phyloP scores from a whole-genome alignment of 2,888 invertebrate species.

The Branchellion lobata region DNA sequence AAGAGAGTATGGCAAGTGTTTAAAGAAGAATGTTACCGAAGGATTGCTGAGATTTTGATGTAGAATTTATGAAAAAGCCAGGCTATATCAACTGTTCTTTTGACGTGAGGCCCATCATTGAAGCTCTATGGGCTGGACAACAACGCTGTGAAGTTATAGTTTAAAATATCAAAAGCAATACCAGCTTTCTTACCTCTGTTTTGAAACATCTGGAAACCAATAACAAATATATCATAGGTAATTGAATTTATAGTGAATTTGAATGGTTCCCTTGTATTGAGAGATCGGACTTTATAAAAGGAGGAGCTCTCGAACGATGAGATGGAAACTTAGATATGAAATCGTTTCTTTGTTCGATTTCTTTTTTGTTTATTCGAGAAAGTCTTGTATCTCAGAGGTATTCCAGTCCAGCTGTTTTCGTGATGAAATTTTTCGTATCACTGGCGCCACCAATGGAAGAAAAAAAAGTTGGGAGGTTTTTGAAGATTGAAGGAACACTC shows the following conservation, averaged over 20 bases:
- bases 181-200: not conserved
- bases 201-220: not conserved
- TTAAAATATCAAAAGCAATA: not conserved
- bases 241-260: too few relatives aligned
- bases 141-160: not conserved
- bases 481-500: not conserved
- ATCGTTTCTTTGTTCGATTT: too few relatives aligned
- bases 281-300: too few relatives aligned
- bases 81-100: not conserved
- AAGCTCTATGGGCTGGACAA: not conserved
- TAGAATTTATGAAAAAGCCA: not conserved
- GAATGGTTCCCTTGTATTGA: too few relatives aligned
- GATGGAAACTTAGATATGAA: not conserved
- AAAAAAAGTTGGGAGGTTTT: slow-evolving; percentile 24
- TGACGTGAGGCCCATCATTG: not conserved
- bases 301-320: too few relatives aligned
- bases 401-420: slow-evolving; percentile 7
- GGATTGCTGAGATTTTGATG: not conserved
- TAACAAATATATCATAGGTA: not conserved
- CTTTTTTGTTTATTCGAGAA: too few relatives aligned
- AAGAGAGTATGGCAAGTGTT: slow-evolving; percentile 18
- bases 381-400: not conserved
- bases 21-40: not conserved
- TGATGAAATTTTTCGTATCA: too few relatives aligned
- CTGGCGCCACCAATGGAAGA: not conserved